Base-by-base conservation (phyloP, 2,113 vertebrate species). In the Limanda limanda region DNA sequence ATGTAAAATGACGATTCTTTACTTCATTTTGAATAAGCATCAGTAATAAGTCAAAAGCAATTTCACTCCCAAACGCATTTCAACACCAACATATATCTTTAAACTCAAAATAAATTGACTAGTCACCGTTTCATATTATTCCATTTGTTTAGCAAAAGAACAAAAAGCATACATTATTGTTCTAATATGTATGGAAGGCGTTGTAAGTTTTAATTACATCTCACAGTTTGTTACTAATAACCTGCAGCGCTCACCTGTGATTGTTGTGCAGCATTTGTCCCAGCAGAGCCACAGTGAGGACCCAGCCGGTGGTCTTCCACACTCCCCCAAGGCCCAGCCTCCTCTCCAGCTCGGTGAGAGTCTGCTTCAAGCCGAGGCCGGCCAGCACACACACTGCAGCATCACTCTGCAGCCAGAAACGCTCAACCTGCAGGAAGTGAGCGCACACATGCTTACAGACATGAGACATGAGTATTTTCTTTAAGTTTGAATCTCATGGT, bases 391-490 rank as follows among this genome's bases (percentile, higher is more conserved):
- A 96, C 84, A 98, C 88, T 59, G 95, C 95, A 0, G 96, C 96
- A 0, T 96, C 96, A 68, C 97, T 96, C 94, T 99, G 98, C 80
- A 99, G 94, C 98, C 98, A 99, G 92, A 99, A 99, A 42, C 98
- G 92, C 75, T 99, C 97, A 69, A 99, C 97, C 98, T 99, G 86
- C 72, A 85, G 68, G 67, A 76, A 71, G 66, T 24, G 51, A 73
- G 64, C 13, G 48, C 24, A 69, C 24, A n/a, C 11, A n/a, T 42
- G 61, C 27, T 23, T 5, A 64, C 58, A 65, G 5, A 31, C 31
- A 31, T 31, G 31, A 31, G 0, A 45, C 17, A 75, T 9, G 27
- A 58, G 23, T 59, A 55, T 62, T 79, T 84, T 13, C 40, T 67
- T 31, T 12, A 14, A 25, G 20, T 48, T 52, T 42, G 40, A 13